Evolutionary conservation across 2,113 vertebrate genomes (phyloP), one percentile per base, ranked within the genome.

Genomic region (Hemiscyllium ocellatum): DNA sequence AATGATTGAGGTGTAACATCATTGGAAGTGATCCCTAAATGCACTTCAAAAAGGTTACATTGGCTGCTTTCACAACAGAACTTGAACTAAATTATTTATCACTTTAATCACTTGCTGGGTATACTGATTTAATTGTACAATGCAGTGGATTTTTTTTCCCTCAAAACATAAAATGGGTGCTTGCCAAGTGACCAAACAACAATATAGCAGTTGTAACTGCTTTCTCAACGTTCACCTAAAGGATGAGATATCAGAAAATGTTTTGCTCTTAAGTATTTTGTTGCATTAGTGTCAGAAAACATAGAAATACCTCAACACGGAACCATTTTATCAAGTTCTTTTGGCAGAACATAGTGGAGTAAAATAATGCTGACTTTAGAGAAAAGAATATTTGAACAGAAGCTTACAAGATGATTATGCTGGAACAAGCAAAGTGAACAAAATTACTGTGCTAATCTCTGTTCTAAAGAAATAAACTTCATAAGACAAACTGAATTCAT

Each of bases 31-130:
- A 97, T 97, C 97, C 96, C 96, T 97, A 97, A 97, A 97, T 97
- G 97, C 97, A 96, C 96, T 96, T 96, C 96, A 96, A 96, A 97
- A 97, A 97, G 97, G 97, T 97, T 97, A 97, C 96, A 96, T 95
- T 96, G 96, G 96, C 96, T 97, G 97, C 96, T 96, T 97, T 96
- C 96, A 96, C 96, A 97, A 97, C 97, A 97, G 96, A 96, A 33
- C 47, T 37, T 42, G 69, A 70, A 61, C 95, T 96, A 96, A 96
- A 97, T 97, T 96, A 97, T 96, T 95, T 96, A 95, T 97, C 96
- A 72, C 95, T 96, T 37, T 70, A 95, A 96, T 95, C 95, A 37
- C 96, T 72, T 96, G 33, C 80, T 89, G 42, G 72, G 93, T 72
- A 50, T 94, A 65, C 96, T 96, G 95, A 95, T 96, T 95, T 96